Evolutionary conservation across 1,140 invertebrate species (phyloP).

Genomic region (Nixonia krombeini): DNA sequence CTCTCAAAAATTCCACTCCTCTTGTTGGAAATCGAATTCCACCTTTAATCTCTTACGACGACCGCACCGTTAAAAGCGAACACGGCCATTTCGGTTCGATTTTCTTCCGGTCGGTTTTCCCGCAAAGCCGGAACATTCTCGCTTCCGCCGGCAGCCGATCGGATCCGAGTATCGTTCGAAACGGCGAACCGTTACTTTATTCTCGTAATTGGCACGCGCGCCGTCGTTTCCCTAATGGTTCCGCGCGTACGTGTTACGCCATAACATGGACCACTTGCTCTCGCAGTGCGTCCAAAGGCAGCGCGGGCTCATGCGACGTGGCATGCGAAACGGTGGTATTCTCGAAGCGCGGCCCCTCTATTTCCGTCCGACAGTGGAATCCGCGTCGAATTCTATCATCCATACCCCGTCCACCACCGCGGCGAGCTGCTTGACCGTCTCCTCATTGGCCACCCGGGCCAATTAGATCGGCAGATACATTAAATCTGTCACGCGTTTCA

Average conservation of each 20-base stretch:
- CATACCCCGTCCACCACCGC: conserved; percentile 35
- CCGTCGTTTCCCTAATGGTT: no score
- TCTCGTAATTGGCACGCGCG: no score
- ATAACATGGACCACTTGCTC: conserved; percentile 17
- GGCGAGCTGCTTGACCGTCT: conserved; percentile 22
- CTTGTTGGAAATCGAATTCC: no score
- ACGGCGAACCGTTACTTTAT: no score
- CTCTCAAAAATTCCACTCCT: no score
- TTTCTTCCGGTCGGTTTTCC: no score
- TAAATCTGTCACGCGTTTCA: conserved; percentile 58
- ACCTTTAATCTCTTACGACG: no score
- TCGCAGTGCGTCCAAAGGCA: conserved; percentile 27
- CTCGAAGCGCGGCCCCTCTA: conserved; percentile 63
- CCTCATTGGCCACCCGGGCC: conserved; percentile 56
- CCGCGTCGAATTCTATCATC: conserved; percentile 70
- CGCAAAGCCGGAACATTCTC: no score
- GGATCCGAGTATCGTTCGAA: no score
- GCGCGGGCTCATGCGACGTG: conserved; percentile 28
- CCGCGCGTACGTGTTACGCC: background rate
- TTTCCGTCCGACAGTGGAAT: conserved; percentile 67
- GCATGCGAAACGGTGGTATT: conserved; percentile 55
- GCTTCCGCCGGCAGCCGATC: no score
- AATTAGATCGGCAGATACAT: conserved; percentile 64
- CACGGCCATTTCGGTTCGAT: no score
- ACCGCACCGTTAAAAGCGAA: no score